Conservation (phyloP, 1,140 invertebrate species). For the Aphis gossypii region DNA sequence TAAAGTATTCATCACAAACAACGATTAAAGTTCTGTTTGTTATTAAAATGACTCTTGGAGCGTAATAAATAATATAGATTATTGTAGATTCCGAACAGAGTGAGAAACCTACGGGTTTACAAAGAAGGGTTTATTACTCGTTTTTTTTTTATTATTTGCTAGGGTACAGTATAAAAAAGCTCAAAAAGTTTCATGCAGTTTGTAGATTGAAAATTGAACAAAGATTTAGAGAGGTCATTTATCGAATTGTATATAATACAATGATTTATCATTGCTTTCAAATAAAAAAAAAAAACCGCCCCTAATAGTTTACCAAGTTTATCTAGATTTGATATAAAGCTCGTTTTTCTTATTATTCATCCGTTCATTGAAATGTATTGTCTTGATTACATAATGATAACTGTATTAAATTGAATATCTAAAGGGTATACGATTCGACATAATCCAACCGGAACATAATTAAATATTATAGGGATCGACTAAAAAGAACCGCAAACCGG, state of each 20-base stretch:
- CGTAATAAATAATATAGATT: constrained; percentile 15
- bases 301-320: background rate
- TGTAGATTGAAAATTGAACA: background rate
- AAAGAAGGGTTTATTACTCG: background rate
- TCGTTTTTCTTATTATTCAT: background rate
- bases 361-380: background rate
- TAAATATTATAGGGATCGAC: background rate
- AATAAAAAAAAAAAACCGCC: background rate
- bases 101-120: background rate
- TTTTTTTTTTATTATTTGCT: background rate
- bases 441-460: background rate
- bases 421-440: background rate
- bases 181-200: background rate
- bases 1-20: background rate
- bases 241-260: background rate
- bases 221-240: background rate
- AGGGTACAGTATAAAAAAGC: background rate
- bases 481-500: background rate
- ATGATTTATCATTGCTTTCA: constrained; percentile 7
- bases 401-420: background rate
- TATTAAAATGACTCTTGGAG: background rate
- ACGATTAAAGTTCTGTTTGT: background rate
- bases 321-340: background rate
- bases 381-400: background rate
- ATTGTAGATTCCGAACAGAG: background rate